Base-by-base conservation (phyloP, 2,888 invertebrate species). In the Sabellastarte sp. region DNA sequence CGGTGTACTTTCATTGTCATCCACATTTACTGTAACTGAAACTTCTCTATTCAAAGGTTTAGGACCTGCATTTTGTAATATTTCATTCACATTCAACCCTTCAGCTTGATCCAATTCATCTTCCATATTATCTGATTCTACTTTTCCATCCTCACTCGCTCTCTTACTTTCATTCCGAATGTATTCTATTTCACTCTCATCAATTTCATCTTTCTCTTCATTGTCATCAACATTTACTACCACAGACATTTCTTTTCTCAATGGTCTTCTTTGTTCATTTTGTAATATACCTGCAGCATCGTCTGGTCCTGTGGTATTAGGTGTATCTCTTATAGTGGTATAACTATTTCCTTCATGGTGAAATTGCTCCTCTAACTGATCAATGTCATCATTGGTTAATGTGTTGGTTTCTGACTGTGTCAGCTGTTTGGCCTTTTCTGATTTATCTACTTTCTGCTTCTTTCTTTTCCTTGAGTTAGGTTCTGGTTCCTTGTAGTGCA, bases 401-500 rank as follows among this genome's bases (percentile, higher is more conserved):
- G 51, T 30, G 26, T n/a, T 31, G n/a, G 32, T 30, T 2, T 26
- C 32, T 4, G 60, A 60, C 52, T 20, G 58, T 29, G 31, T 51
- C n/a, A 50, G 50, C 31, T 24, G 50, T 32, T 29, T 31, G 29
- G 56, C 28, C 32, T 29, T 32, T 26, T 32, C 29, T 32, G 15
- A 26, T 30, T 50, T 29, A 3, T 50, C 50, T n/a, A 20, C 20
- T 29, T 31, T 26, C 63, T 26, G 24, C 20, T 29, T 32, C 26
- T 55, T 63, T 33, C 52, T 55, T 30, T 28, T 26, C 30, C 50
- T 50, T 29, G 32, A 32, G 10, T 30, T n/a, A 30, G 61, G 57
- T 29, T 64, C 66, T 10, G 66, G 66, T 5, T 63, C 66, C 41
- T 66, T 66, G 51, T 57, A 66, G 55, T 66, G 66, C 10, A 66